Evolutionary conservation across 2,113 vertebrate species (phyloP).

Genomic region (Apteryx mantelli): DNA sequence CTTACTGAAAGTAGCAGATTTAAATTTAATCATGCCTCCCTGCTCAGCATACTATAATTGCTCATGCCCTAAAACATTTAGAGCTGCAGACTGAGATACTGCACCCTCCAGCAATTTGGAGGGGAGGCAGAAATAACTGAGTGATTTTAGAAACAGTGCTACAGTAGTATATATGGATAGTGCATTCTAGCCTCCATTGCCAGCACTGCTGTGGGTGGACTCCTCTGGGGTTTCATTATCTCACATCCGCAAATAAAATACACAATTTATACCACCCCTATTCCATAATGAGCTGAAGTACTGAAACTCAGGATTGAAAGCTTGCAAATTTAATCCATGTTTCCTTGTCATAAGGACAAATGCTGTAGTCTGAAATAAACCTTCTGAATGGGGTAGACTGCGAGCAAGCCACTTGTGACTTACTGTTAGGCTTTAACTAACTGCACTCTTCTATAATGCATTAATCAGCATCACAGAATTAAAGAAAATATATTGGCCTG

Average conservation of each 20-base stretch:
- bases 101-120: background rate
- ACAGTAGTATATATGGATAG: background rate
- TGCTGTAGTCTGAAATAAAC: background rate
- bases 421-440: conserved; percentile 12
- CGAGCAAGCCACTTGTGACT: background rate
- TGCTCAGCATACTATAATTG: conserved; percentile 5
- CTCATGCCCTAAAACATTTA: background rate
- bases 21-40: conserved; percentile 29
- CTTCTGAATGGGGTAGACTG: background rate
- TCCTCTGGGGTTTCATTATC: background rate
- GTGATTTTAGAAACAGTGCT: background rate
- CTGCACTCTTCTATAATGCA: background rate
- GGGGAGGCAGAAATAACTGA: background rate
- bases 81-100: background rate
- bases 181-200: background rate
- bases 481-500: background rate
- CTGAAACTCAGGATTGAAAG: background rate
- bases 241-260: background rate
- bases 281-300: background rate
- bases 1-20: conserved; percentile 2
- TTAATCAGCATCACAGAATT: background rate
- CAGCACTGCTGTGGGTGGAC: background rate
- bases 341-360: background rate
- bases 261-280: background rate
- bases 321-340: background rate